Evolutionary conservation across 1,140 invertebrate genomes (phyloP), one percentile per base, ranked within the genome.

Genomic region (Panagrolaimus sp.): DNA sequence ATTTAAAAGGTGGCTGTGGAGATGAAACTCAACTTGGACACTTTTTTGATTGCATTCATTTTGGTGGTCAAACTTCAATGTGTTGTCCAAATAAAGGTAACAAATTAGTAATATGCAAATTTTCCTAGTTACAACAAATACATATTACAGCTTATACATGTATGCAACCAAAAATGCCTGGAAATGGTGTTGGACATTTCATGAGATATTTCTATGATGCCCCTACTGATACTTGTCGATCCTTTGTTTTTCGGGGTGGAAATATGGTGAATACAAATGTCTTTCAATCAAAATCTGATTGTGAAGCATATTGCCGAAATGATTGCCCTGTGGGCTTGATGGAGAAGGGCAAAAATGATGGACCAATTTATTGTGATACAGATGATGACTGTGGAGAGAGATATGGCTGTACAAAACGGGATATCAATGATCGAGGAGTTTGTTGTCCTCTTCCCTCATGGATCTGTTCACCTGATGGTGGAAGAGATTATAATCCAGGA

Each of bases 61-160:
- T 55, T 47, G 52, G 67, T 14, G 43, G 43, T 3, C n/a, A 28
- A 1, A 43, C 65, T 17, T 69, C 69, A 14, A 44, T 71, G 45
- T 71, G 69, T 62, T 71, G 69, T 69, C 69, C 69, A 24, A 71
- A 71, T 44, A 69, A 67, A 46, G 68, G 68, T 70, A 44, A 24
- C 7, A n/a, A n/a, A n/a, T n/a, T n/a, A n/a, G n/a, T n/a, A n/a
- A n/a, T n/a, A n/a, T n/a, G 38, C 65, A 15, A 67, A 15, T 10
- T 64, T 15, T 24, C 58, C 32, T n/a, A n/a, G n/a, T n/a, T n/a
- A 63, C 4, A 28, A 43, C 10, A 0, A 26, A 69, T 43, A 12
- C n/a, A 2, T 68, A 38, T 69, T 69, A 24, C 26, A 71, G 69
- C 69, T 12, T 71, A 48, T 43, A 71, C 69, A 21, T 71, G 69